Percentiles rank a stretch among this genome's conserved stretches.
Evolutionary conservation across 2,113 vertebrate species (phyloP).

Genomic region (Thymallus thymallus): DNA sequence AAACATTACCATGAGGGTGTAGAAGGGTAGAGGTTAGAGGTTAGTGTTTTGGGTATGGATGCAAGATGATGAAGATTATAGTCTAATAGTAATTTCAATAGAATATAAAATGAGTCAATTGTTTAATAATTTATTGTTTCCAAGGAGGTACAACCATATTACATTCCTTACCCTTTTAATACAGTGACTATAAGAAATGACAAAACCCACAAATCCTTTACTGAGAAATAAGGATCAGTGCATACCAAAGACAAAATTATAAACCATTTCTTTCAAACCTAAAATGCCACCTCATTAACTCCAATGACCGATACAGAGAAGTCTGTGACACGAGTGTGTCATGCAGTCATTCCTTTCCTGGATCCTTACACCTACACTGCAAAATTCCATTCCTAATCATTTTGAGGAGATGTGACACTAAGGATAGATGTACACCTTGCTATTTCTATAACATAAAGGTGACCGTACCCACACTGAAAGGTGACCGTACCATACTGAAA

Average conservation of each 20-base stretch:
- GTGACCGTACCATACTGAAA: slow-evolving; percentile 4
- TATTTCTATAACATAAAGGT: neutral
- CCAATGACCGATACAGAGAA: slow-evolving; percentile 21
- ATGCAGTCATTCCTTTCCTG: slow-evolving; percentile 27
- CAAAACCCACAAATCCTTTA: slow-evolving; percentile 24
- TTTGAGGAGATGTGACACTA: neutral
- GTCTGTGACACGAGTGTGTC: slow-evolving; percentile 10
- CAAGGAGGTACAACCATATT: slow-evolving; percentile 29
- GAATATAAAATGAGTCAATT: neutral
- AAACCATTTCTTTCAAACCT: slow-evolving; percentile 31
- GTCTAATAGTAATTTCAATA: too few species aligned
- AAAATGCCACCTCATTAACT: slow-evolving; percentile 4
- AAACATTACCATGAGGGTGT: neutral
- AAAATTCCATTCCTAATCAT: slow-evolving; percentile 5
- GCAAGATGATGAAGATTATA: neutral
- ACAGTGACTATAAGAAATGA: slow-evolving; percentile 27
- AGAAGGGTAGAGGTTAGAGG: neutral
- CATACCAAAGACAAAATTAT: slow-evolving; percentile 34
- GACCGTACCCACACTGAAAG: slow-evolving; percentile 4
- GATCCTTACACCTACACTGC: neutral
- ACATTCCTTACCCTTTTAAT: slow-evolving; percentile 26
- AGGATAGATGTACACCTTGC: neutral
- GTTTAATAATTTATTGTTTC: slow-evolving; percentile 5
- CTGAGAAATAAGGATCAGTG: slow-evolving; percentile 38
- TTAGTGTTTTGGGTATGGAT: neutral